phyloP scores from a whole-genome alignment of 1,140 invertebrate species.

The Saccostrea glomerata region DNA sequence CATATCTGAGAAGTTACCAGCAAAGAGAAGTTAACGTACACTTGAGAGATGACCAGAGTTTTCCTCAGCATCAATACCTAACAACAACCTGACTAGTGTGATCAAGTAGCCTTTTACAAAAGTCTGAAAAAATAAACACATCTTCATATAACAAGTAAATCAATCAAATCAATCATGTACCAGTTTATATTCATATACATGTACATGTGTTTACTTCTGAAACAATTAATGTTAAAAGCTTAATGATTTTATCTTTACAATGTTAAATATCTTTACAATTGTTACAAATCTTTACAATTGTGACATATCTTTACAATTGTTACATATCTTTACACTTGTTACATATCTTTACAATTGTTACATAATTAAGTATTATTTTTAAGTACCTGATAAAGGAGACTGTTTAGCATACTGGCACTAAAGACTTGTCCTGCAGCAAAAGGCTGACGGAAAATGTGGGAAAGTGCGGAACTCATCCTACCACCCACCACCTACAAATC shows the following conservation, averaged over 20 bases:
- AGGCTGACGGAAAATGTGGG: conserved; percentile 98
- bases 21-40: conserved; percentile 63
- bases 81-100: conserved; percentile 71
- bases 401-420: conserved; percentile 86
- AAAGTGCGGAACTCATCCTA: conserved; percentile 94
- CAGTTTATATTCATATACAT: no score
- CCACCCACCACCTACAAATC: conserved; percentile 94
- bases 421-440: conserved; percentile 99
- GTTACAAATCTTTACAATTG: no score
- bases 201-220: no score
- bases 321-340: no score
- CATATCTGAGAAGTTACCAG: no score
- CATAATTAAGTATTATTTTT: no score
- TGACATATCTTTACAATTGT: no score
- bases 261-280: no score
- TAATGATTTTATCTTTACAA: no score
- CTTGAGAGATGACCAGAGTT: conserved; percentile 75
- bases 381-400: conserved; percentile 81
- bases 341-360: no score
- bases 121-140: conserved; percentile 66
- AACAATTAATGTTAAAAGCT: no score
- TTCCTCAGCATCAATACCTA: conserved; percentile 74
- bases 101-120: conserved; percentile 76
- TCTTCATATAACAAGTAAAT: not conserved
- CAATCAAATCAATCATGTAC: not conserved